Conservation (phyloP, 2,797 vertebrate genomes). For the Pangasius mekongensis region DNA sequence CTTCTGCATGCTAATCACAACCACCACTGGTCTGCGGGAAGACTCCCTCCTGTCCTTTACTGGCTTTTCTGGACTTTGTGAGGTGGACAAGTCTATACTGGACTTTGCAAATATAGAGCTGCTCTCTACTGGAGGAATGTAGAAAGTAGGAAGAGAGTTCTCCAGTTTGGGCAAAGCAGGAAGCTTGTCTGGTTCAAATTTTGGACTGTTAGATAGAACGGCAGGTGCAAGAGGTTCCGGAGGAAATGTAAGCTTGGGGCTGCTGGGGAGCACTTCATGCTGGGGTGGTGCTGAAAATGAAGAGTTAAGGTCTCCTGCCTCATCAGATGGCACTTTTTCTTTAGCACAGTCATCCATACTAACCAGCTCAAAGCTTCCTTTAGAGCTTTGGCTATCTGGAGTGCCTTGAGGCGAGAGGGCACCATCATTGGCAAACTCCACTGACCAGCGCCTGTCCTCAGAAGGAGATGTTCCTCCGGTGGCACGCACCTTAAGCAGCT, state of each 20-base stretch:
- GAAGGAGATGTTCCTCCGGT: constrained; percentile 84
- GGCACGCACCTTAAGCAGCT: constrained; percentile 92
- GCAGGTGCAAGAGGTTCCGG: constrained; percentile 25
- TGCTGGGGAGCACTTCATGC: constrained; percentile 53
- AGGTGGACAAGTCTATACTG: constrained; percentile 19
- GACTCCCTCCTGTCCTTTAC: constrained; percentile 68
- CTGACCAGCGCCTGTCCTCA: constrained; percentile 83
- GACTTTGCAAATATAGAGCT: constrained; percentile 51
- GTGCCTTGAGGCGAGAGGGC: constrained; percentile 87
- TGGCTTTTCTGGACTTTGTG: constrained; percentile 56
- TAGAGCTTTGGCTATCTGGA: constrained; percentile 93
- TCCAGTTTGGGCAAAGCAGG: constrained; percentile 65
- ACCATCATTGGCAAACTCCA: constrained; percentile 73
- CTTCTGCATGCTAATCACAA: constrained; percentile 82
- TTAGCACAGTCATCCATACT: constrained; percentile 80
- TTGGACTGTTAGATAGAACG: constrained; percentile 11
- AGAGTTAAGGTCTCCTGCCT: constrained; percentile 55
- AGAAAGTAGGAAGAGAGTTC: constrained; percentile 86
- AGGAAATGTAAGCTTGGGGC: constrained; percentile 27
- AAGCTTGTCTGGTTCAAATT: constrained; percentile 42
- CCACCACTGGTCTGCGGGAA: constrained; percentile 71
- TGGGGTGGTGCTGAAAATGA: constrained; percentile 24
- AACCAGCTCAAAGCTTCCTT: constrained; percentile 89
- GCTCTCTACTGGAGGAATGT: constrained; percentile 79
- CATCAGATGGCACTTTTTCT: constrained; percentile 52